Evolutionary conservation across 2,888 invertebrate species (phyloP), one percentile per base, ranked within the genome.

Genomic region (Parthenolecanium corni): DNA sequence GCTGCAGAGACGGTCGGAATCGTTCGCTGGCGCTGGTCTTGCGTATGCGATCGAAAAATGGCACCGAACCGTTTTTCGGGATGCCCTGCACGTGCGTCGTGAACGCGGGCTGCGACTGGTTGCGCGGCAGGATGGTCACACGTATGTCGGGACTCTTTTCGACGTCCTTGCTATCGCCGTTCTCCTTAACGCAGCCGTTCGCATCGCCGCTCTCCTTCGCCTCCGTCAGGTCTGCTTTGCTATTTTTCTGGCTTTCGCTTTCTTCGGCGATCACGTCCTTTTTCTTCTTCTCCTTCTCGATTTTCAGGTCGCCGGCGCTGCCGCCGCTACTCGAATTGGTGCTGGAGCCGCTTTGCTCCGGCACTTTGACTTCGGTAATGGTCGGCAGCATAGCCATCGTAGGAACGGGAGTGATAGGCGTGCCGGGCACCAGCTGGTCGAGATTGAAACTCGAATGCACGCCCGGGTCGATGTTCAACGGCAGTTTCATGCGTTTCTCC

Each of bases 391-490:
- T 88, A 61, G 89, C 84, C 69, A 88, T 88, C 6, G 88, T 85
- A 66, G 89, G 89, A 70, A 89, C 82, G 64, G 86, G 84, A 44
- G 84, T 85, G 73, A 87, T 80, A 65, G 82, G 85, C 73, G 79
- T 86, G 74, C 77, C 77, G 69, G 77, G 76, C 65, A 84, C 86
- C 70, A 86, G 76, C 73, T 87, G 83, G 74, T 92, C 92, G 72
- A 93, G 77, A 75, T 90, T 89, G 70, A 93, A 80, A 71, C 89
- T 90, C 64, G 91, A 93, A 74, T 93, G 93, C 52, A 92, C 93
- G 57, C 93, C 93, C 3, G 93, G 92, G 76, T 93, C 93, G 66
- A 89, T 83, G 76, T 93, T 93, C 67, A 92, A 78, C 31, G 91
- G 90, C 81, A 89, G 85, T 77, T 92, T 92, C 78, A 87, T 77